Evolutionary conservation across 2,797 vertebrate genomes (phyloP), one percentile per base, ranked within the genome.

Genomic region (Pseudomugil tenellus): DNA sequence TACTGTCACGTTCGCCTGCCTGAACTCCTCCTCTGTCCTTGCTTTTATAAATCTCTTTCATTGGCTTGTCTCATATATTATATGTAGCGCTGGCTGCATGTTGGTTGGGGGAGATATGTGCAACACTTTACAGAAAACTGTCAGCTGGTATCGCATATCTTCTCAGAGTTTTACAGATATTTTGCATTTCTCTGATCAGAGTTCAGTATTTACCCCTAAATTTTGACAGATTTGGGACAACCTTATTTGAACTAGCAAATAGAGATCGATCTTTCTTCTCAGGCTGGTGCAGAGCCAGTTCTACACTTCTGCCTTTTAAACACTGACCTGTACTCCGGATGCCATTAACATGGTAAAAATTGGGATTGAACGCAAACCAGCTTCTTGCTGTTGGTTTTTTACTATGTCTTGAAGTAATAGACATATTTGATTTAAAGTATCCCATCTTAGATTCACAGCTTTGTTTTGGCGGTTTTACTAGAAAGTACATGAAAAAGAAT

Each of bases 31-130:
- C 28, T 66, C 74, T 58, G 79, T 80, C 72, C 79, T 79, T 77
- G 80, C 76, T 72, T 76, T 71, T 72, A 80, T 85, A 73, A 86
- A 90, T 89, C 83, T 86, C 76, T 81, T 83, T 86, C 67, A 80
- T 70, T 59, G 62, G 26, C 72, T 74, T 49, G 70, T 76, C 79
- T 82, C 58, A 51, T 58, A 59, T 80, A 72, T 56, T 11, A 68
- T 52, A 64, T 68, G 49, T 37, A 63, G 60, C 72, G 67, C 59
- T n/a, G 63, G 67, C 76, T 63, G 64, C 56, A 26, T 17, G 19
- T 56, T 67, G 54, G 51, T 55, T 16, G 53, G 55, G 28, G 28
- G 34, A 17, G 26, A 70, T 67, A 71, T 25, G 32, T 6, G 29
- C 16, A 16, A 51, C n/a, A 6, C 56, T 21, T 52, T 41, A 56